Percentiles rank a stretch among this genome's conserved stretches.
Evolutionary conservation across 2,113 vertebrate genomes (phyloP).

Genomic region (Halichoerus grypus): DNA sequence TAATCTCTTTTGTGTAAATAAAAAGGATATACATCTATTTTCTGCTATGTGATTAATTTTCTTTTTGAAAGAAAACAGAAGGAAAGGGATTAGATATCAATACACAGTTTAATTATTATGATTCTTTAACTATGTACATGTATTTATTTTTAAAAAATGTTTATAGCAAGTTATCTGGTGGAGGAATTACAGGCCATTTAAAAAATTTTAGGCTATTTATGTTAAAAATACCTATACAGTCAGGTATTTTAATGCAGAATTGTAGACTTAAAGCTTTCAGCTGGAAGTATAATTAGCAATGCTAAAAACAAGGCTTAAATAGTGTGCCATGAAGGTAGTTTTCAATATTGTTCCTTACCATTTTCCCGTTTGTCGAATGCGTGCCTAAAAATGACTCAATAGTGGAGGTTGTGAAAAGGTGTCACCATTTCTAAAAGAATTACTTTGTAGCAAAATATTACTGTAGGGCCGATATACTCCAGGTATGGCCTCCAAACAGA

Average conservation of each 20-base stretch:
- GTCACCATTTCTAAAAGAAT: background rate
- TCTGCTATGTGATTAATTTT: background rate
- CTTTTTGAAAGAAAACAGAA: background rate
- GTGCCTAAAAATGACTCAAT: background rate
- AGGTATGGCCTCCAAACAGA: background rate
- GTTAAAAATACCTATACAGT: background rate
- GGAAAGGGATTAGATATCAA: background rate
- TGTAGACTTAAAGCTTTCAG: background rate
- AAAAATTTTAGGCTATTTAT: background rate
- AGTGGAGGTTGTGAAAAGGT: background rate
- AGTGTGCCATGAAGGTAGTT: background rate
- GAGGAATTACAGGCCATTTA: background rate
- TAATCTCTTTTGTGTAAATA: background rate
- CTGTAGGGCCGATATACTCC: background rate
- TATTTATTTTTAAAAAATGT: background rate
- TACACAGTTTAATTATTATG: background rate
- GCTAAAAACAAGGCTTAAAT: background rate
- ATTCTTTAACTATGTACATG: background rate
- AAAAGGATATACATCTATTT: background rate
- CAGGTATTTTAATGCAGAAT: background rate
- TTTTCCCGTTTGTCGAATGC: background rate
- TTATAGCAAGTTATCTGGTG: background rate
- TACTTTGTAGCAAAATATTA: background rate
- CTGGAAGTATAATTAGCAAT: background rate
- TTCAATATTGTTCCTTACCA: background rate